Base-by-base conservation (phyloP, 2,888 invertebrate genomes). In the Colletes collaris region DNA sequence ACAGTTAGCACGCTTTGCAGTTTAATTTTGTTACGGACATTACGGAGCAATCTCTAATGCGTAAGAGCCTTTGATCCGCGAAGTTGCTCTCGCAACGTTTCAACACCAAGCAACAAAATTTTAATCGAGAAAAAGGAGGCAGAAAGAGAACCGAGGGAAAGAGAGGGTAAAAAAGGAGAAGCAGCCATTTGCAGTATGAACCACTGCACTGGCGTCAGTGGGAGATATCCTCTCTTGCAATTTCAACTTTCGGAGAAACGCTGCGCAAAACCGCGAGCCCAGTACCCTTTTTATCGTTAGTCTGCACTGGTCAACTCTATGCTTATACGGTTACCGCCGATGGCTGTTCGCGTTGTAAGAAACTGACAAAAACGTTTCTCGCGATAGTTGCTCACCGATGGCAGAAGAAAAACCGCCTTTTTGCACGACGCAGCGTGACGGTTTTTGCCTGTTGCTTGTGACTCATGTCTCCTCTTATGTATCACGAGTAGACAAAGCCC, bases 381-480 rank as follows among this genome's bases (percentile, higher is more conserved):
- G 90, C 91, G 88, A 91, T 91, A 88, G 88, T 90, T 87, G 89
- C 88, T 76, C 81, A 86, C 90, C 84, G 88, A 87, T 86, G 86
- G 87, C 88, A 89, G 89, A 91, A 90, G 91, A 91, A 91, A 90
- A 90, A 88, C 82, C 86, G 77, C 60, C 84, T 91, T 91, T 91
- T 91, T 91, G 89, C 86, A 37, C 75, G 88, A 76, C 85, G 75
- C 76, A 62, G 65, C 53, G 82, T 69, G 64, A 67, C 53, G 82
- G 67, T 89, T 89, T 89, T 89, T 87, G 80, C 80, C 40, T 72
- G 65, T 56, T 82, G 84, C 55, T 67, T 71, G 84, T 90, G 91
- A 91, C 88, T 91, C 90, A 91, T 90, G 86, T 88, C 86, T 76
- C 64, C 64, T 76, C 69, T 89, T 88, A 90, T 7, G 40, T 40